Conservation (phyloP, 2,797 vertebrate genomes). For the Lepidocolaptes lacrymiger region DNA sequence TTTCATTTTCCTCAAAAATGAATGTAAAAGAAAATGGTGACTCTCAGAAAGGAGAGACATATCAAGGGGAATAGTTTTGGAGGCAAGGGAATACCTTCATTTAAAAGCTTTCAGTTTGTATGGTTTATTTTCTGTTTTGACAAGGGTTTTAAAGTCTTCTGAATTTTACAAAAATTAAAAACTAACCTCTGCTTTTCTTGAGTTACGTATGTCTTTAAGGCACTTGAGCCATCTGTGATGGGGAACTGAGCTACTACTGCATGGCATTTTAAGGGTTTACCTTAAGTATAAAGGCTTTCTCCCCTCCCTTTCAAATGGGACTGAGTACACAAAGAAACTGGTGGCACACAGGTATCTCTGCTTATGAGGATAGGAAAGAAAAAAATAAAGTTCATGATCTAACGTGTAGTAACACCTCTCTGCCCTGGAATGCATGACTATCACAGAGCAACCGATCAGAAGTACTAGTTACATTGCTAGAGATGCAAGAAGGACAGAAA, state of each 20-base stretch:
- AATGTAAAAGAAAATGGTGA: not conserved
- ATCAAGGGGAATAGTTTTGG: not conserved
- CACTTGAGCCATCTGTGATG: not conserved
- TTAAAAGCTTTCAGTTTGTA: not conserved
- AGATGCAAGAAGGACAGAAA: slow-evolving; percentile 23
- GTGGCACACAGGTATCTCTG: not conserved
- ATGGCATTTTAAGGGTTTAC: not conserved
- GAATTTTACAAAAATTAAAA: not conserved
- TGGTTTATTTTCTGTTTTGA: not conserved
- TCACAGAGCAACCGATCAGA: slow-evolving; percentile 25
- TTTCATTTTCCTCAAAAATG: not conserved
- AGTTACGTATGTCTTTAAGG: not conserved
- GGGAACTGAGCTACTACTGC: not conserved
- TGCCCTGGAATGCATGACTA: slow-evolving; percentile 29
- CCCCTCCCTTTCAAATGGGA: not conserved
- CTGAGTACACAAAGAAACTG: slow-evolving; percentile 35
- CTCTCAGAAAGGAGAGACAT: not conserved
- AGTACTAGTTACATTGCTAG: not conserved
- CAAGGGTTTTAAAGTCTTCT: not conserved
- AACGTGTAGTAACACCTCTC: not conserved
- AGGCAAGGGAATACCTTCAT: not conserved
- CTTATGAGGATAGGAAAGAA: not conserved
- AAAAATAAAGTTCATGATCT: slow-evolving; percentile 41
- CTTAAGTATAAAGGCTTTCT: not conserved
- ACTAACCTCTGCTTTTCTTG: not conserved